Conservation (phyloP, 53 echinoderm and acorn worm species). For the Henricia sp. region DNA sequence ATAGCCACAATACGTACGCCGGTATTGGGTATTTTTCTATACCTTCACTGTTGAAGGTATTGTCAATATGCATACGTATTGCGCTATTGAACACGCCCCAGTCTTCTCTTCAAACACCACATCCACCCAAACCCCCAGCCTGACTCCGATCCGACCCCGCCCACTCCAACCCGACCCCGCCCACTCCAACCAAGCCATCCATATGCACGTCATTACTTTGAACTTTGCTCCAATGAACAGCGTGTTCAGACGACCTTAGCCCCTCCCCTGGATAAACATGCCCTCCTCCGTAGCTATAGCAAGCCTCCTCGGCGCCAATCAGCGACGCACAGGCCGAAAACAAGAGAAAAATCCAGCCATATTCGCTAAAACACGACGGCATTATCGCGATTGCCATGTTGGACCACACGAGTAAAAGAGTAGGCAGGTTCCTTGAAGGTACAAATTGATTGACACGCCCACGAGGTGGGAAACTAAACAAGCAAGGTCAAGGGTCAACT, state of each 20-base stretch:
- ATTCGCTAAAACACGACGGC: neutral
- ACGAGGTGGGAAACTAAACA: too few species aligned
- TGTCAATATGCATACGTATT: too few species aligned
- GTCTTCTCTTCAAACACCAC: neutral
- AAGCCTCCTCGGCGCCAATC: constrained; percentile 73
- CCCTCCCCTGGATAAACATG: constrained; percentile 91
- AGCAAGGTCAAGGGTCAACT: too few species aligned
- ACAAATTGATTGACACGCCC: too few species aligned
- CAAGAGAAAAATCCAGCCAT: constrained; percentile 8
- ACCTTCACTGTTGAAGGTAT: too few species aligned
- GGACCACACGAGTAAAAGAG: too few species aligned
- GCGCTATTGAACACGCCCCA: too few species aligned
- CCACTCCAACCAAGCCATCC: neutral
- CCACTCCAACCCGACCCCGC: too few species aligned
- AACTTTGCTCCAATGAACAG: constrained; percentile 93
- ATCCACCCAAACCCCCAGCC: neutral
- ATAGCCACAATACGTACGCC: too few species aligned
- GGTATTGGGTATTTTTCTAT: too few species aligned
- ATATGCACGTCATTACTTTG: too few species aligned
- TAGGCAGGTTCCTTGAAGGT: too few species aligned
- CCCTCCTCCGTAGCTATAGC: constrained; percentile 90
- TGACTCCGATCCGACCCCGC: neutral
- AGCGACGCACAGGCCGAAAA: neutral
- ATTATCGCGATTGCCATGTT: constrained; percentile 31
- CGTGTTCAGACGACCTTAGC: constrained; percentile 75